These are phyloP conservation scores for Serripes groenlandicus DNA, from an alignment of 2,888 invertebrate genomes.

Conservation along the genomic window DNA sequence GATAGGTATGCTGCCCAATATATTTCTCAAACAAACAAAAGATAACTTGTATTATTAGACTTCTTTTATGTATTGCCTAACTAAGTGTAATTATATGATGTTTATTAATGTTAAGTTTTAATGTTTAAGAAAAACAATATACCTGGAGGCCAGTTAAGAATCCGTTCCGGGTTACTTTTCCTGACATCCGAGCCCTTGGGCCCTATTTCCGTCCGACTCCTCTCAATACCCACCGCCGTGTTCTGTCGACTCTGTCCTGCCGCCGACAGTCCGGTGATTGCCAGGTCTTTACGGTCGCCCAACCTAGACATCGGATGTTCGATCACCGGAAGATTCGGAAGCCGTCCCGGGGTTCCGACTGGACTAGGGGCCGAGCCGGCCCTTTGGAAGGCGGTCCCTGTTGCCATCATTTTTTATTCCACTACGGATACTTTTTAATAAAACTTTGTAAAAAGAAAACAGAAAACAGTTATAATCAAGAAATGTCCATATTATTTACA, in stretches of 20 bases:
- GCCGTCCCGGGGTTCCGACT: constrained; percentile 52
- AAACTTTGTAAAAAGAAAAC: no score
- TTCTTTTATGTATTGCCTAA: no score
- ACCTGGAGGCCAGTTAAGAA: constrained; percentile 76
- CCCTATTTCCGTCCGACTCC: constrained; percentile 49
- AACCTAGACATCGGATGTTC: constrained; percentile 73
- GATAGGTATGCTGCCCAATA: no score
- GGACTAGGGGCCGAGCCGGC: constrained; percentile 49
- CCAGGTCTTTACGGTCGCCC: constrained; percentile 65
- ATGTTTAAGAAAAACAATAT: no score
- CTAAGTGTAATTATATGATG: no score
- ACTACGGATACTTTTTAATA: no score
- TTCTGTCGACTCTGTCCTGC: constrained; percentile 32
- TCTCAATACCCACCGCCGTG: constrained; percentile 25
- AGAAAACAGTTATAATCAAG: no score
- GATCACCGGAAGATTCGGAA: constrained; percentile 71
- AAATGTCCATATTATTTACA: neutral
- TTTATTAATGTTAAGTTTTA: no score
- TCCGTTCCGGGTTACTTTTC: constrained; percentile 68
- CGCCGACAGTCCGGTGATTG: constrained; percentile 65
- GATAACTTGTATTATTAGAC: no score
- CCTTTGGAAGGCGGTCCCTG: constrained; percentile 55
- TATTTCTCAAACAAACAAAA: no score
- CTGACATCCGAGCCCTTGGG: constrained; percentile 20
- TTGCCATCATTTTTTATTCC: constrained; percentile 53